Conservation (phyloP, 2,888 invertebrate species). For the Macrophya alboannulata region DNA sequence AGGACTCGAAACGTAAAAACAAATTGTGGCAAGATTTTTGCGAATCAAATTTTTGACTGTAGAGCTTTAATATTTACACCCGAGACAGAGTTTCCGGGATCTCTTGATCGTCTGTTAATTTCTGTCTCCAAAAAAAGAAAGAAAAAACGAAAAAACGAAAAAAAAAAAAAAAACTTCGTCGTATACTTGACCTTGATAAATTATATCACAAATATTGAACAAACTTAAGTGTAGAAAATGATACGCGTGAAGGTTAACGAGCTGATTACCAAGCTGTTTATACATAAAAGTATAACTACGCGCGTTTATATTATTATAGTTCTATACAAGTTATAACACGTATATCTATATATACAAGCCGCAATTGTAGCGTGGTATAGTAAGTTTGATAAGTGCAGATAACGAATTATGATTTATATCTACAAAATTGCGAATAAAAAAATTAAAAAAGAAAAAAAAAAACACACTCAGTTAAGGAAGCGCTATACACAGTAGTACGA, state of each 20-base stretch:
- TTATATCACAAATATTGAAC: slow-evolving; percentile 15
- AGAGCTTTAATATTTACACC: too few species aligned
- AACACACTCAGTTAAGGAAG: neutral
- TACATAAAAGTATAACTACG: neutral
- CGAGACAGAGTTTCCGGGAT: neutral
- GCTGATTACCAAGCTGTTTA: slow-evolving; percentile 32
- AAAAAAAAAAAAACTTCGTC: neutral
- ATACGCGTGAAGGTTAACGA: slow-evolving; percentile 38
- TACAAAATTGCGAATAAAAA: neutral
- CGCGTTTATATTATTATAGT: neutral
- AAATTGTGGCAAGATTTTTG: too few species aligned
- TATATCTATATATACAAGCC: neutral
- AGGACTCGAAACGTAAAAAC: too few species aligned
- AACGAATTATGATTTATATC: slow-evolving; percentile 34
- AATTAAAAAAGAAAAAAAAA: too few species aligned
- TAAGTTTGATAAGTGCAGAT: slow-evolving; percentile 29
- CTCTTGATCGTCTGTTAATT: neutral
- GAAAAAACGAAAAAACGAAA: too few species aligned
- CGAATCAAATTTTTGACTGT: too few species aligned
- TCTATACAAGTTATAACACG: neutral
- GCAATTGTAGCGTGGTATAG: neutral
- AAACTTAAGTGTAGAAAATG: slow-evolving; percentile 14
- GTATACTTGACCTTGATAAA: neutral
- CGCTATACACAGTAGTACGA: neutral
- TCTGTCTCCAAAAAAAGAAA: too few species aligned